Evolutionary conservation across 53 echinoderm and acorn worm genomes (phyloP).

Genomic region (Patiria pectinifera): DNA sequence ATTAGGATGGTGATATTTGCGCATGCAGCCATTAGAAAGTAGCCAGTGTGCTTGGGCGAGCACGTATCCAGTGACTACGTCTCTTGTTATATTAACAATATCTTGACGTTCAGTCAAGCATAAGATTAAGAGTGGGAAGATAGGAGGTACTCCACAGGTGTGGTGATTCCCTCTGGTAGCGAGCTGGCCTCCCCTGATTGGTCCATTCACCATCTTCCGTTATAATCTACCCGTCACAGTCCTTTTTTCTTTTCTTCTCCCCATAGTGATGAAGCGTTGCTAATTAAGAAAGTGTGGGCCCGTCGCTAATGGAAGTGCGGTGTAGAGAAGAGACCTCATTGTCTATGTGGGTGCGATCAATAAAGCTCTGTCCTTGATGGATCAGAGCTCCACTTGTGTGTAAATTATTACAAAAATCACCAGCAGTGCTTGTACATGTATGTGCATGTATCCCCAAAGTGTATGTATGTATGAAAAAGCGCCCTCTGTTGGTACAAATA

Average conservation of each 20-base stretch:
- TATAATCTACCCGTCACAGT: too few species aligned
- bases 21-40: background rate
- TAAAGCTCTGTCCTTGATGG: conserved; percentile 3
- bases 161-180: background rate
- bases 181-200: conserved; percentile 51
- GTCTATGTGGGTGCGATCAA: conserved; percentile 10
- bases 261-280: conserved; percentile 35
- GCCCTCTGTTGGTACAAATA: too few species aligned
- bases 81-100: conserved; percentile 2
- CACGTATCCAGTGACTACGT: background rate
- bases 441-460: background rate
- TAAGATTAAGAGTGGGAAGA: background rate
- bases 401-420: background rate
- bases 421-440: background rate
- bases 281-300: conserved; percentile 33
- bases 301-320: background rate
- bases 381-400: background rate
- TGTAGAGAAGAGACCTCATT: background rate
- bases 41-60: background rate
- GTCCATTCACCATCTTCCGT: conserved; percentile 20
- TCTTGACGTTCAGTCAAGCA: conserved; percentile 5
- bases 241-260: background rate
- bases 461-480: background rate
- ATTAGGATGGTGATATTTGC: conserved; percentile 9
- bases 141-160: conserved; percentile 47